Base-by-base conservation (phyloP, 2,113 vertebrate genomes). In the Dissostichus mawsoni region DNA sequence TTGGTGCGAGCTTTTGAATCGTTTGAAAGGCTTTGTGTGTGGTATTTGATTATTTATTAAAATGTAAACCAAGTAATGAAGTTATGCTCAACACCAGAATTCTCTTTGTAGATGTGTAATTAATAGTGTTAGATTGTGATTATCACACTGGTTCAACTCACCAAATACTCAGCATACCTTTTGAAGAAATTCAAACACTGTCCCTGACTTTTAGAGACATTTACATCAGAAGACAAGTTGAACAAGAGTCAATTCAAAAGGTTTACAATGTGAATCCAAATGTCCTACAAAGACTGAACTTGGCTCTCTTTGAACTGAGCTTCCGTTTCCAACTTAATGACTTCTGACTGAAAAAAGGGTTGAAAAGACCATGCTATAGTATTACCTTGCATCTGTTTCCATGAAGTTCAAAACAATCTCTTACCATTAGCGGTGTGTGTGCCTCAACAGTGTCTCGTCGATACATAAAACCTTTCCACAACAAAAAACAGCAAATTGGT, bases 151-250 rank as follows among this genome's bases (percentile, higher is more conserved):
- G 23, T 1, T 67, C 55, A 53, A 69, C 51, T 71, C 18, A 20
- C 44, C 6, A 12, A 55, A 69, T 14, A 63, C 73, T 36, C 20
- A 51, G 52, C 51, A 5, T 9, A 20, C 74, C 16, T 18, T 74
- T 81, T 61, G 48, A 25, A 51, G 23, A 65, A 73, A 66, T 73
- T 61, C 44, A 5, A 74, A 73, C 2, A 47, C 12, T 8, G 16
- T 84, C 14, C 59, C 53, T 50, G 17, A 64, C 17, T 56, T 44
- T 45, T 23, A 33, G 23, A 47, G 5, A 44, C 56, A n/a, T 64
- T 63, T 7, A 68, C 10, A 73, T 79, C 62, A 85, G 81, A 88
- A 69, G 78, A 50, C 64, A 74, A 70, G 3, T 7, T 47, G 11
- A 69, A 25, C n/a, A 72, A 53, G 62, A 50, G 70, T 81, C n/a